These are phyloP conservation scores for Eupithecia insigniata DNA, from an alignment of 2,888 invertebrate species.

Conservation along the genomic window DNA sequence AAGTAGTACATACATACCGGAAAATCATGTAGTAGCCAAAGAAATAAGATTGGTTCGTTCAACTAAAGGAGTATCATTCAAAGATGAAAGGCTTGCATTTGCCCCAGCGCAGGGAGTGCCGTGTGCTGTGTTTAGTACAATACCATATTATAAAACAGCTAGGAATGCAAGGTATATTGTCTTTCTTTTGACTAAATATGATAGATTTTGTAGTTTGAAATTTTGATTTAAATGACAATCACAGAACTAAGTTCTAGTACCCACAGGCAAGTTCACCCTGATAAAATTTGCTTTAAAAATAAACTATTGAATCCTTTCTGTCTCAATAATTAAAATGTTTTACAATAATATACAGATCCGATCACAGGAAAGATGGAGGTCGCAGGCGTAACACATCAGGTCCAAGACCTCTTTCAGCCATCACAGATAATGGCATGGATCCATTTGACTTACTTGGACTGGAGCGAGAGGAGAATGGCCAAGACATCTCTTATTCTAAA, in stretches of 20 bases:
- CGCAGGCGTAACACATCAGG: conserved; percentile 92
- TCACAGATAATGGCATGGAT: conserved; percentile 92
- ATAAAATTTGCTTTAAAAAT: neutral
- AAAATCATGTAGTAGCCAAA: conserved; percentile 81
- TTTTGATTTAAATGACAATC: neutral
- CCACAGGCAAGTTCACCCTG: neutral
- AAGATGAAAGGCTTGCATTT: conserved; percentile 92
- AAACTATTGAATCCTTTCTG: neutral
- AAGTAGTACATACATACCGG: conserved; percentile 81
- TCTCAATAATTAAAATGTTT: neutral
- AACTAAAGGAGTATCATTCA: conserved; percentile 87
- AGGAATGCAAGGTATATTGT: conserved; percentile 83
- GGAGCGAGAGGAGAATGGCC: conserved; percentile 92
- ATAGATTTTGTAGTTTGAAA: neutral
- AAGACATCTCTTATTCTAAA: conserved; percentile 96
- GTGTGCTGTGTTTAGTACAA: conserved; percentile 93
- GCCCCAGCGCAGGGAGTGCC: conserved; percentile 91
- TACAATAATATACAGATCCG: conserved; percentile 65
- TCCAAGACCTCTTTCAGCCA: conserved; percentile 91
- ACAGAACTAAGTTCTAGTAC: neutral
- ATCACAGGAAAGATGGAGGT: conserved; percentile 88
- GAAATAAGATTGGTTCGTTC: conserved; percentile 86
- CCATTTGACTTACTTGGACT: conserved; percentile 94
- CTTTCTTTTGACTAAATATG: neutral
- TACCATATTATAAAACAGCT: conserved; percentile 91